Evolutionary conservation across 2,113 vertebrate genomes (phyloP), one percentile per base, ranked within the genome.

Genomic region (Rhinopomastus cyanomelas): DNA sequence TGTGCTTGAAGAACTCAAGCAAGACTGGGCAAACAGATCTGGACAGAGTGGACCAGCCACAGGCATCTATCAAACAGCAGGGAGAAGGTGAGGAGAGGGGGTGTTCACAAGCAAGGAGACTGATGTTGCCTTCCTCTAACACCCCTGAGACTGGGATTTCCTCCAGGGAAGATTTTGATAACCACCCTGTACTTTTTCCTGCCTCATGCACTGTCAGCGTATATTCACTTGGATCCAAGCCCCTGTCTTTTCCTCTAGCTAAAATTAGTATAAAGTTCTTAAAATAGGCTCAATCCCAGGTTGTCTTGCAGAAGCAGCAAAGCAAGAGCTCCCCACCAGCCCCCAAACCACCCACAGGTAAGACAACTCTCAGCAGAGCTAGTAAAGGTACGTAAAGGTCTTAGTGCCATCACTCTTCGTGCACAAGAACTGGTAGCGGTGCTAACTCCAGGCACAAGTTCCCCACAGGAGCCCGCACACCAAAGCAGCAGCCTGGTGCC

Each of bases 101-200:
- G 10, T 51, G 32, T n/a, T 86, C 64, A 66, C 7, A 2, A 84
- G 42, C 59, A 71, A 49, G 13, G 3, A 59, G 30, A 62, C 55
- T 36, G 59, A 75, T 81, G 30, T 13, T 79, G 52, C 77, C 76
- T 79, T 87, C 64, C 64, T 80, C 23, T 75, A 81, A 76, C 13
- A 66, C 19, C 81, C 52, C 32, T 0, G 7, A 64, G 29, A 29
- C 55, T 87, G 30, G 42, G 81, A 85, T 87, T 92, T 92, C 85
- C 89, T 88, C 53, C n/a, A 87, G 66, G 61, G 53, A 90, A 93
- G 67, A 52, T 76, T 93, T 67, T 73, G 80, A 89, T 87, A 92
- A 84, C 6, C 27, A 87, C 46, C 53, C 69, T 64, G 19, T 52
- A 68, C 51, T 92, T 60, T n/a, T 83, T 85, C 61, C 72, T 81